Conservation (phyloP, 1,140 invertebrate species). For the Ceratosolen fusciceps region DNA sequence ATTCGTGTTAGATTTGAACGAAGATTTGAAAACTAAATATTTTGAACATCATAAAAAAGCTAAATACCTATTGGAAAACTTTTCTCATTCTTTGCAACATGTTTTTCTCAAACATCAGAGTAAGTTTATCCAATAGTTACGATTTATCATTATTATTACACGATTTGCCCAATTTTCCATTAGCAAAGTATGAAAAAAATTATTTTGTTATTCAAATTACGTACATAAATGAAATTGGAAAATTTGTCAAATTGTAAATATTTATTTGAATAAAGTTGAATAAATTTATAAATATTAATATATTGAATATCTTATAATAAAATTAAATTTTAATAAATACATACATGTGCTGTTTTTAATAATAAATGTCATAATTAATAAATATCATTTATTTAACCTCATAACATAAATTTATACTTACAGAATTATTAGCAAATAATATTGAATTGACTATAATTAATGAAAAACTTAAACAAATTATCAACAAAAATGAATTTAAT, state of each 20-base stretch:
- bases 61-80: conserved; percentile 50
- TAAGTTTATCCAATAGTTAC: conserved; percentile 54
- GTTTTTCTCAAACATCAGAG: conserved; percentile 55
- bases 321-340: not conserved
- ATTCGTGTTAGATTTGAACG: conserved; percentile 39
- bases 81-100: conserved; percentile 48
- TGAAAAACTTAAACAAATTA: conserved; percentile 43
- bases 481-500: conserved; percentile 7
- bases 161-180: conserved; percentile 25
- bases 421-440: conserved; percentile 58
- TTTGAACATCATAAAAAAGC: conserved; percentile 48
- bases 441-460: conserved; percentile 50
- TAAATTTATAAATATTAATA: not conserved
- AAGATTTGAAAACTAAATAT: conserved; percentile 50
- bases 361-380: conserved; percentile 3
- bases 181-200: not conserved
- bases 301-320: conserved; percentile 9
- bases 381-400: not conserved
- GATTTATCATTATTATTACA: conserved; percentile 34
- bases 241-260: conserved; percentile 19
- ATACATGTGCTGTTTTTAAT: conserved; percentile 8
- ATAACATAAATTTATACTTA: conserved; percentile 40
- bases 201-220: not conserved
- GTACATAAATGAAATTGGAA: not conserved
- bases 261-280: not conserved